Evolutionary conservation across 30 jellyfish, hydroid and myxozoan species (phyloP).

Genomic region (Kudoa iwatai): DNA sequence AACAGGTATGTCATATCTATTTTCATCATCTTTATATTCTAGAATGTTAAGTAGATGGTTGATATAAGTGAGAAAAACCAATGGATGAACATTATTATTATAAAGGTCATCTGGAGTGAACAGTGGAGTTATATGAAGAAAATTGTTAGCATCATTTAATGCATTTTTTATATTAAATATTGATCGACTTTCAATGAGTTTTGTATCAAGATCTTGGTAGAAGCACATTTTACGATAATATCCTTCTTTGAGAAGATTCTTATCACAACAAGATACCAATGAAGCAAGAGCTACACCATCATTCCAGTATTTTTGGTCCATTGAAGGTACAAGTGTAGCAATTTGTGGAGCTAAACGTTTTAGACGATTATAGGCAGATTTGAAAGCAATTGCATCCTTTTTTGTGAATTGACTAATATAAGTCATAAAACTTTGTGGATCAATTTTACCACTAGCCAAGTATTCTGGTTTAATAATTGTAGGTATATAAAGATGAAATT

Average conservation of each 20-base stretch:
- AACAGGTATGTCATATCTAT: too few species aligned
- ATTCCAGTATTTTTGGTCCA: constrained; percentile 78
- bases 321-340: too few species aligned
- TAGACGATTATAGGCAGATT: too few species aligned
- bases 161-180: background rate
- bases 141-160: background rate
- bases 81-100: constrained; percentile 29
- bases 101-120: constrained; percentile 50
- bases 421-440: constrained; percentile 77
- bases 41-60: too few species aligned
- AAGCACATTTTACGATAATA: too few species aligned
- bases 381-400: constrained; percentile 39
- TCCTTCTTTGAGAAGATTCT: background rate
- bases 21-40: too few species aligned
- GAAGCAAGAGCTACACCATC: constrained; percentile 60
- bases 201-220: background rate
- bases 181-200: background rate
- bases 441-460: constrained; percentile 32
- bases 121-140: constrained; percentile 9
- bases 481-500: constrained; percentile 25
- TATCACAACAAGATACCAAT: background rate
- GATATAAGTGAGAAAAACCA: constrained; percentile 67
- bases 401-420: constrained; percentile 52
- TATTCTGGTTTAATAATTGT: constrained; percentile 25
- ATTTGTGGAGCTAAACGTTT: too few species aligned